Conservation (phyloP, 2,888 invertebrate species). For the Caenorhabditis imperialis region DNA sequence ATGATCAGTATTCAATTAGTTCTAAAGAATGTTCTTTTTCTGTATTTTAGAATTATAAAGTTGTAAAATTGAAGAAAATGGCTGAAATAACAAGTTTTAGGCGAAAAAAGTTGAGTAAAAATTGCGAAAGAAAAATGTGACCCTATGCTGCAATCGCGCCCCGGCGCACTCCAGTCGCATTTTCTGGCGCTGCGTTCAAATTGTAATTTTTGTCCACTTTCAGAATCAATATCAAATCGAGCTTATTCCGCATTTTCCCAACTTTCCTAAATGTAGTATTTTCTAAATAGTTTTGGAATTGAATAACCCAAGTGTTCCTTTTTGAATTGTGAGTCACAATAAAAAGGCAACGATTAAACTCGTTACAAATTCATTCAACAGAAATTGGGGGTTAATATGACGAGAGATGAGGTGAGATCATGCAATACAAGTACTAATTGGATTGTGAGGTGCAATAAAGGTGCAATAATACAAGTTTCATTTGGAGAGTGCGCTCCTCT, state of each 20-base stretch:
- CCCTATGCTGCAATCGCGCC: constrained; percentile 14
- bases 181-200: constrained; percentile 2
- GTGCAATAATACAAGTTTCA: background rate
- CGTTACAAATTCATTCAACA: constrained; percentile 35
- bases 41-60: background rate
- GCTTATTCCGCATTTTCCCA: too few species aligned
- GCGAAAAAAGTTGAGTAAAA: constrained; percentile 5
- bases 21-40: too few species aligned
- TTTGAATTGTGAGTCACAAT: background rate
- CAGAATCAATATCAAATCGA: background rate
- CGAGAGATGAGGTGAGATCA: constrained; percentile 15
- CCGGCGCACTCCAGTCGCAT: background rate
- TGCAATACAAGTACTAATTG: constrained; percentile 20
- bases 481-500: constrained; percentile 49
- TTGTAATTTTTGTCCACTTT: constrained; percentile 1
- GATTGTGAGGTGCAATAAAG: constrained; percentile 3
- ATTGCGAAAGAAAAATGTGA: constrained; percentile 11
- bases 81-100: background rate
- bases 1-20: too few species aligned
- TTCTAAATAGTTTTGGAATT: too few species aligned
- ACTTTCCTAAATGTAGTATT: too few species aligned
- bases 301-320: too few species aligned
- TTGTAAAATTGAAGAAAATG: background rate
- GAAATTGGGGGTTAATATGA: constrained; percentile 7
- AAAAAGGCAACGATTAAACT: background rate